Conservation (phyloP, 2,888 invertebrate species). For the Lymantria dispar region DNA sequence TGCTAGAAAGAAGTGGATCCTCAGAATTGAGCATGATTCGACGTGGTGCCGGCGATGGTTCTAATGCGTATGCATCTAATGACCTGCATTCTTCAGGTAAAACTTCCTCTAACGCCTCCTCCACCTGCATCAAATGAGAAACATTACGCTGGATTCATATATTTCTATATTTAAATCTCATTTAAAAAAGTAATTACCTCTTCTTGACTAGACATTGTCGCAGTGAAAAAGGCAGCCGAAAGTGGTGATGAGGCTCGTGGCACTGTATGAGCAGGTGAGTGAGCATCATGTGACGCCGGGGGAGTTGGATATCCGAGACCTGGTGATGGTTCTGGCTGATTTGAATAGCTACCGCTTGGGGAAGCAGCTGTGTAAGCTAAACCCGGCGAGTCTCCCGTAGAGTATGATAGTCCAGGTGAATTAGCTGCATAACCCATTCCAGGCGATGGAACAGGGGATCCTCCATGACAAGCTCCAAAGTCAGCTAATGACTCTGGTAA, state of each 20-base stretch:
- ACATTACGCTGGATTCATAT: conserved; percentile 8
- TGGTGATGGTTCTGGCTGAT: conserved; percentile 82
- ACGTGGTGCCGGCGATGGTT: conserved; percentile 86
- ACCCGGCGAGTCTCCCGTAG: conserved; percentile 83
- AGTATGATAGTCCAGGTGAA: conserved; percentile 88
- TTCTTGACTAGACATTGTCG: conserved; percentile 92
- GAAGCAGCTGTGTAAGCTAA: conserved; percentile 67
- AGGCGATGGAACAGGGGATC: conserved; percentile 78
- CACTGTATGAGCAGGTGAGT: conserved; percentile 83
- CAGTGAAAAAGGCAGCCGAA: conserved; percentile 92
- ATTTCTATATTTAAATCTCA: background rate
- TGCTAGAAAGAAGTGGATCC: conserved; percentile 91
- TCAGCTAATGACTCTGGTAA: conserved; percentile 91
- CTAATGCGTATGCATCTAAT: conserved; percentile 83
- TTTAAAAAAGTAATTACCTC: conserved; percentile 67
- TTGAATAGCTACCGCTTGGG: conserved; percentile 67
- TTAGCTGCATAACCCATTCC: conserved; percentile 69
- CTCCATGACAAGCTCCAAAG: conserved; percentile 90
- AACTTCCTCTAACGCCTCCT: conserved; percentile 92
- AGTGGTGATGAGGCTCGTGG: conserved; percentile 91
- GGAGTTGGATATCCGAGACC: conserved; percentile 92
- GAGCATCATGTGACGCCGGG: conserved; percentile 93
- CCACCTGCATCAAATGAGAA: conserved; percentile 77
- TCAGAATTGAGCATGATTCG: conserved; percentile 95
- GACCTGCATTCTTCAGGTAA: conserved; percentile 89